Evolutionary conservation across 2,113 vertebrate genomes (phyloP).

Genomic region (Eptatretus burgeri): DNA sequence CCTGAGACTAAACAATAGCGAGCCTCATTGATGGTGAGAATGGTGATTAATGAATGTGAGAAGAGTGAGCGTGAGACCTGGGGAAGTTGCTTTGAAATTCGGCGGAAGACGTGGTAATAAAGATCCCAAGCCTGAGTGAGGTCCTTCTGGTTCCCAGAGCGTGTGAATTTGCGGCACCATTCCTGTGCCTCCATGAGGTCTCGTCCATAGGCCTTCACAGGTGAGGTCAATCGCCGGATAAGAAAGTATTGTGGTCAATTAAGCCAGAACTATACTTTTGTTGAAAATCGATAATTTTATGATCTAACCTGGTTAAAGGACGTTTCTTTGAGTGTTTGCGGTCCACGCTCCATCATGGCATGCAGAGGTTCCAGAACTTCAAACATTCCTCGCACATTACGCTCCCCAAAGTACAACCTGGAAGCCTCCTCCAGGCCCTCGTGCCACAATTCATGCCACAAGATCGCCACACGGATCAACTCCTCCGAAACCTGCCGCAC

Average conservation of each 20-base stretch:
- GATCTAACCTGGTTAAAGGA: conserved; percentile 71
- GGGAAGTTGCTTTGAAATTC: conserved; percentile 87
- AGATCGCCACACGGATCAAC: conserved; percentile 79
- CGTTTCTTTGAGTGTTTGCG: conserved; percentile 87
- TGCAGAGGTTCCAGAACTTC: conserved; percentile 85
- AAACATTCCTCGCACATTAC: conserved; percentile 97
- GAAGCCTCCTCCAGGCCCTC: conserved; percentile 84
- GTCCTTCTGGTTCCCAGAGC: conserved; percentile 88
- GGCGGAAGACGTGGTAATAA: conserved; percentile 84
- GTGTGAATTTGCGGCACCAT: conserved; percentile 97
- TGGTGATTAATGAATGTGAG: no score
- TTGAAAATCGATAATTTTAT: no score
- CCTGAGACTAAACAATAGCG: no score
- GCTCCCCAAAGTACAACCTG: conserved; percentile 77
- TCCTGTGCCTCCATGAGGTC: conserved; percentile 97
- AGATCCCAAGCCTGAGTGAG: conserved; percentile 95
- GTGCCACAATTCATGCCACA: conserved; percentile 99
- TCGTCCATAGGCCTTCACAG: conserved; percentile 57
- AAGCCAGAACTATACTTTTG: no score
- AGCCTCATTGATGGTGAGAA: no score
- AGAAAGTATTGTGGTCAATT: no score
- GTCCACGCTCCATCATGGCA: conserved; percentile 93
- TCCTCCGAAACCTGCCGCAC: conserved; percentile 63
- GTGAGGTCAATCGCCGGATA: not conserved
- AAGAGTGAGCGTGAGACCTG: conserved; percentile 28